Evolutionary conservation across 92 coral and sea anemone species (phyloP).

Genomic region (Nematostella vectensis): DNA sequence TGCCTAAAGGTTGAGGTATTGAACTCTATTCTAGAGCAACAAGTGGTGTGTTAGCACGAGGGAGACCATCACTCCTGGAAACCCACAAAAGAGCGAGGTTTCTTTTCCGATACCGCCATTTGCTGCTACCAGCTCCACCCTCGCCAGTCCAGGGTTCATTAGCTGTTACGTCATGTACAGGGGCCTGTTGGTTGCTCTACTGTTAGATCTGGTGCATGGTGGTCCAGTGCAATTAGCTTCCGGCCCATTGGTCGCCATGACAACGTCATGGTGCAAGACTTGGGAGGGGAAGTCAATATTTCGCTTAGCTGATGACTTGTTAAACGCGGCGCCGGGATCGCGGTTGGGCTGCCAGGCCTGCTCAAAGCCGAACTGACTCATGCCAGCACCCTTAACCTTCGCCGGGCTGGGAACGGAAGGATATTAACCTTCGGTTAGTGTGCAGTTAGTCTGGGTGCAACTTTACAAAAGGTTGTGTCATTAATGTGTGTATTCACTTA

Average conservation of each 20-base stretch:
- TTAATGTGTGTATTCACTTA: too few relatives aligned
- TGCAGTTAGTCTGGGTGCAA: too few relatives aligned
- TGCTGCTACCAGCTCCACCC: too few relatives aligned
- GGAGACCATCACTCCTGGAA: too few relatives aligned
- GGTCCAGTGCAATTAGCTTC: constrained; percentile 25
- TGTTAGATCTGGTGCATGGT: constrained; percentile 13
- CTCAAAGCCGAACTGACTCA: constrained; percentile 96
- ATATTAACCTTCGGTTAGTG: constrained; percentile 4
- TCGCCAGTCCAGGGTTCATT: neutral
- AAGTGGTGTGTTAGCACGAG: too few relatives aligned
- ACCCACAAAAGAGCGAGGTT: too few relatives aligned
- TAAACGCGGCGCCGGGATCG: constrained; percentile 4
- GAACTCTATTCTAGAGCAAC: too few relatives aligned
- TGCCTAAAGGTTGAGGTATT: too few relatives aligned
- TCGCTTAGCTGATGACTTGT: constrained; percentile 21
- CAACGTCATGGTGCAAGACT: constrained; percentile 25
- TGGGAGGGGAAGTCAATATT: constrained; percentile 31
- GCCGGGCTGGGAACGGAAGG: constrained; percentile 70
- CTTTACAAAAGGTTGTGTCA: too few relatives aligned
- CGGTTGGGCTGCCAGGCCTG: constrained; percentile 96
- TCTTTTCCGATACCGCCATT: too few relatives aligned
- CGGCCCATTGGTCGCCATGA: constrained; percentile 41
- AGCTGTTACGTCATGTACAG: constrained; percentile 50
- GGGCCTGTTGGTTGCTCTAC: constrained; percentile 31
- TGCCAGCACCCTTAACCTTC: constrained; percentile 81